Base-by-base conservation (phyloP, 2,113 vertebrate species). In the Sclerurus mexicanus region DNA sequence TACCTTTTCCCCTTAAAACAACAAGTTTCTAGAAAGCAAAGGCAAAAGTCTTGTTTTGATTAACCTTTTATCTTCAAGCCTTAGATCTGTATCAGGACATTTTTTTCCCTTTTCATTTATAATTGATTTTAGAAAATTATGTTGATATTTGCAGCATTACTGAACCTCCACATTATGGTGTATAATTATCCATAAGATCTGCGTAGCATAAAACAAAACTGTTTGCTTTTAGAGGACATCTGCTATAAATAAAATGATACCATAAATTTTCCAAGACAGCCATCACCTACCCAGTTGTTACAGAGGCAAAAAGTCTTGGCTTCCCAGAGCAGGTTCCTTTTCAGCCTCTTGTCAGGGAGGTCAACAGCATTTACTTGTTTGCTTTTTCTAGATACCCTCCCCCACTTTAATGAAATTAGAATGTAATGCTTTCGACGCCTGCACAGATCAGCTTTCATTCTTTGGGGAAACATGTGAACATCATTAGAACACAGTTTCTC, bases 161-260 rank as follows among this genome's bases (percentile, higher is more conserved):
- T 69, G 67, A 97, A 80, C 93, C 71, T 88, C 67, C 87, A 89
- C 12, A 5, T 97, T 95, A 93, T 67, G 52, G 81, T 95, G 95
- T 97, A 82, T 56, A 97, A 97, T 97, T 97, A 94, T 96, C 91
- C 58, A 2, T 95, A 95, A 96, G 96, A 97, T 97, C 97, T 97
- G 93, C 63, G 23, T 68, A 93, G 84, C 84, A 94, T 93, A 96
- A 96, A 97, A 78, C 72, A 96, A 96, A 98, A 96, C 95, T 95
- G 83, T 95, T 97, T 95, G 85, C 95, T 97, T 97, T 97, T 96
- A 92, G 72, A 72, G 91, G 95, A 98, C 97, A 98, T 98, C 97
- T 98, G 97, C 97, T 97, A 95, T 90, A 98, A 98, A 97, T 98
- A 98, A 98, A 98, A 94, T 52, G 68, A 97, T 95, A 94, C 91